phyloP scores from a whole-genome alignment of 2,113 vertebrate species.

The Cathartes aura region DNA sequence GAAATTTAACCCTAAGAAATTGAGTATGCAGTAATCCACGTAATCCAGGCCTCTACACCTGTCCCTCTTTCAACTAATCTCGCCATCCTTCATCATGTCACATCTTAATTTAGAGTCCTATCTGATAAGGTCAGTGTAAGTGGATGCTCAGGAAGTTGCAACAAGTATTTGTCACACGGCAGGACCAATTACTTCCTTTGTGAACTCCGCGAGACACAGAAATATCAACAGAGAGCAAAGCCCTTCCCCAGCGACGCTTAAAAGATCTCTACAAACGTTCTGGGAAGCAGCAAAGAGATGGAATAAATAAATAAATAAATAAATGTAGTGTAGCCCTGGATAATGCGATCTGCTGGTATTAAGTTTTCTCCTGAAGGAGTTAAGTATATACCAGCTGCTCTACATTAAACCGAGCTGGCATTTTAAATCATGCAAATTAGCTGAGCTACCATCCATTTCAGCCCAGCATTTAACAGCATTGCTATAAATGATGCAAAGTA shows the following conservation, averaged over 20 bases:
- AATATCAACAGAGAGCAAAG: not conserved
- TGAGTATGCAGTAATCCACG: slow-evolving; percentile 26
- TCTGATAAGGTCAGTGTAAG: not conserved
- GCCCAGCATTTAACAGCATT: slow-evolving; percentile 19
- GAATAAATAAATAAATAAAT: not conserved
- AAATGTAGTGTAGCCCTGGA: not conserved
- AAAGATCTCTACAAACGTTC: not conserved
- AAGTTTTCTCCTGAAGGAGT: slow-evolving; percentile 63
- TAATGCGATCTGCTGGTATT: slow-evolving; percentile 56
- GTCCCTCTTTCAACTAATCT: slow-evolving; percentile 58
- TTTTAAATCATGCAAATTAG: slow-evolving; percentile 69
- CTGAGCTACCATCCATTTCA: slow-evolving; percentile 49
- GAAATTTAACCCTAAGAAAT: slow-evolving; percentile 46
- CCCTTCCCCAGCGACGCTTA: accelerated
- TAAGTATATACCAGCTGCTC: slow-evolving; percentile 66
- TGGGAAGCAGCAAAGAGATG: not conserved
- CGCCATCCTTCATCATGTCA: slow-evolving; percentile 49
- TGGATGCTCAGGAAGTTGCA: not conserved
- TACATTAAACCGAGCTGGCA: slow-evolving; percentile 73
- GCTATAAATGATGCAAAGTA: not conserved
- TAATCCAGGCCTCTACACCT: slow-evolving; percentile 64
- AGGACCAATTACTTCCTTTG: not conserved
- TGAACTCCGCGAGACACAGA: not conserved
- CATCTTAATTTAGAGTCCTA: slow-evolving; percentile 42
- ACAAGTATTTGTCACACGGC: not conserved